These are phyloP conservation scores for Akabosia matsudoensis DNA, from an alignment of 1,140 invertebrate species.

Conservation along the genomic window DNA sequence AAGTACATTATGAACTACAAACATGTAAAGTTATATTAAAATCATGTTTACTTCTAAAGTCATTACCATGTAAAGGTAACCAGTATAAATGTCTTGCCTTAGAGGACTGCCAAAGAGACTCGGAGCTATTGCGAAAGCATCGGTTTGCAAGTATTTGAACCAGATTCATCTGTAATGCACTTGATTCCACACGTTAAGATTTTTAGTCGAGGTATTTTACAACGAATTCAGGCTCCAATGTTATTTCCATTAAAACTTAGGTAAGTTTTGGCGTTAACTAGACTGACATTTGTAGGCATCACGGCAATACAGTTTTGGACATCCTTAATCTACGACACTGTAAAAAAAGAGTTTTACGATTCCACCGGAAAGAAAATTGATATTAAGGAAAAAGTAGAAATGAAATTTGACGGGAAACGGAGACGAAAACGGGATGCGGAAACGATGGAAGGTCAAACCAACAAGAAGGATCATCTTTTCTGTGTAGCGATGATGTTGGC, in stretches of 20 bases:
- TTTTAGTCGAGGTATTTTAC: not conserved
- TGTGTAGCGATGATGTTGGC: not conserved
- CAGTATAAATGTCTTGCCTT: too few species aligned
- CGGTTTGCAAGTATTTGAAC: too few species aligned
- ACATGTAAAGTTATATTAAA: too few species aligned
- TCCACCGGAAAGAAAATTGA: not conserved
- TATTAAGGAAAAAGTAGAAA: not conserved
- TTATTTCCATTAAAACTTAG: not conserved
- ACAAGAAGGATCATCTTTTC: not conserved
- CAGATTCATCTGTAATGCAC: too few species aligned
- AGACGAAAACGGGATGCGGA: not conserved
- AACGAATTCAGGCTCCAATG: not conserved
- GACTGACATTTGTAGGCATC: not conserved
- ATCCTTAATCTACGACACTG: not conserved
- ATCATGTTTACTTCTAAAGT: too few species aligned
- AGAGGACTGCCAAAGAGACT: too few species aligned
- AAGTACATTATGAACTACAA: too few species aligned
- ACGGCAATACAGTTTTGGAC: not conserved
- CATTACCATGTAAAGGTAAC: too few species aligned
- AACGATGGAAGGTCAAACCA: too few species aligned
- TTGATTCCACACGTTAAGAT: not conserved
- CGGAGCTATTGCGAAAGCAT: too few species aligned
- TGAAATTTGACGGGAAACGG: not conserved
- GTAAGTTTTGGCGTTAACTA: not conserved
- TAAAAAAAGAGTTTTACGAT: not conserved